A percentile compares a stretch with the other conserved stretches of the same genome.
Conservation (phyloP, 1,140 invertebrate species). For the Platyscapa corneri region DNA sequence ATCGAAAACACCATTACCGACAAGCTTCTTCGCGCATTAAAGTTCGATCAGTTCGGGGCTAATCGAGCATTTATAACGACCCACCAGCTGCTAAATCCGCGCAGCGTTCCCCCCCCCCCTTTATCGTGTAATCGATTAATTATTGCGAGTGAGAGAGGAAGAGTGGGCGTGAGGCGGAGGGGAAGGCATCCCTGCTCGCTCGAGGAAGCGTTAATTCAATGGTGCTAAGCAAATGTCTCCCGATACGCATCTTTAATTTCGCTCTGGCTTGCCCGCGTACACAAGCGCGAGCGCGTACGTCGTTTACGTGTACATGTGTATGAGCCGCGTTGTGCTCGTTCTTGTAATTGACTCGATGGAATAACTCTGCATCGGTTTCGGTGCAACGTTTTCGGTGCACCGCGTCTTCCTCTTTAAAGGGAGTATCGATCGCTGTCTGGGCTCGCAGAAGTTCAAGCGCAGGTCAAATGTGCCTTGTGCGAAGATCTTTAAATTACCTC, state of each 20-base stretch:
- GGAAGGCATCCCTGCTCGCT: not conserved
- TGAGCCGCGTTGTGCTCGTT: not conserved
- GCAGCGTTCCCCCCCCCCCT: not conserved
- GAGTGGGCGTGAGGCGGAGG: constrained; percentile 17
- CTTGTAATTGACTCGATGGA: constrained; percentile 66
- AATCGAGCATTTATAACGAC: constrained; percentile 52
- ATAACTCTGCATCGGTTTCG: constrained; percentile 55
- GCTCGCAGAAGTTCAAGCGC: not conserved
- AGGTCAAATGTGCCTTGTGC: not conserved
- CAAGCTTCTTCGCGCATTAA: constrained; percentile 54
- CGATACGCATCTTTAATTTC: constrained; percentile 71
- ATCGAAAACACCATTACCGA: constrained; percentile 59
- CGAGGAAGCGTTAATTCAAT: constrained; percentile 68
- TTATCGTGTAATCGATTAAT: constrained; percentile 70
- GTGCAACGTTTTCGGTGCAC: not conserved
- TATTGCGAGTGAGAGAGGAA: constrained; percentile 46
- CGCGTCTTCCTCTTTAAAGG: not conserved
- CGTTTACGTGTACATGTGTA: not conserved
- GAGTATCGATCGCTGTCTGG: constrained; percentile 2
- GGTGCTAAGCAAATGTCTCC: constrained; percentile 63
- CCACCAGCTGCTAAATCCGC: constrained; percentile 56
- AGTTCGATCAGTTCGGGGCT: constrained; percentile 32
- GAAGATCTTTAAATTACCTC: not conserved
- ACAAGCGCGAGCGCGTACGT: not conserved
- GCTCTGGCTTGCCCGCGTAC: constrained; percentile 40